These are phyloP conservation scores for Molossus molossus DNA, from an alignment of 2,797 vertebrate species.

Conservation along the genomic window DNA sequence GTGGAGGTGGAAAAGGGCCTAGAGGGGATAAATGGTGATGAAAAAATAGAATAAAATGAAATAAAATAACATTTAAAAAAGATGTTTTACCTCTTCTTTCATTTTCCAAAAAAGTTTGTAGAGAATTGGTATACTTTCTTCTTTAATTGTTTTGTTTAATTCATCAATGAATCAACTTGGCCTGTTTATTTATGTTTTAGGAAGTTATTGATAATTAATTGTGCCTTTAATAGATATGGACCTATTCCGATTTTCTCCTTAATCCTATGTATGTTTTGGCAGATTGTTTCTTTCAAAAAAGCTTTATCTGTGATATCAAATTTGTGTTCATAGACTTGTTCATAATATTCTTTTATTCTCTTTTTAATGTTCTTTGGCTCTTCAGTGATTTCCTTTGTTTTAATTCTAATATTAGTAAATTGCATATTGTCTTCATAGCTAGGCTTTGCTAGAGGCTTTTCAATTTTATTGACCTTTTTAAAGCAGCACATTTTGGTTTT, in stretches of 20 bases:
- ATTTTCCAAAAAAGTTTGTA: not conserved
- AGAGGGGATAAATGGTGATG: too few species aligned
- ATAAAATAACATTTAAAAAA: too few species aligned
- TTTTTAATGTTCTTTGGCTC: not conserved
- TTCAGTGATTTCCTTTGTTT: not conserved
- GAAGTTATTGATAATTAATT: not conserved
- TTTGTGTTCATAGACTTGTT: not conserved
- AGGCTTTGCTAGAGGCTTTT: not conserved
- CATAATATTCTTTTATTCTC: not conserved
- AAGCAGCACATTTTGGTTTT: not conserved
- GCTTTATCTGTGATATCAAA: not conserved
- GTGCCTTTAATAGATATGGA: not conserved
- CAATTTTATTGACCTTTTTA: not conserved
- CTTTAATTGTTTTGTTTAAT: not conserved
- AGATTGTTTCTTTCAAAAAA: not conserved
- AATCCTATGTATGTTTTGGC: not conserved
- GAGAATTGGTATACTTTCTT: not conserved
- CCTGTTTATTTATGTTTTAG: not conserved
- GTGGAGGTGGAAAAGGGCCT: not conserved
- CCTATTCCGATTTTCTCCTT: not conserved
- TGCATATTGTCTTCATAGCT: not conserved
- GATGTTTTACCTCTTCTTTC: not conserved
- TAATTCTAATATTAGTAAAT: not conserved
- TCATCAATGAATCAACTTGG: not conserved
- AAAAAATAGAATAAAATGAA: too few species aligned